Conservation (phyloP, 2,888 invertebrate genomes). For the Monopis laevigella region DNA sequence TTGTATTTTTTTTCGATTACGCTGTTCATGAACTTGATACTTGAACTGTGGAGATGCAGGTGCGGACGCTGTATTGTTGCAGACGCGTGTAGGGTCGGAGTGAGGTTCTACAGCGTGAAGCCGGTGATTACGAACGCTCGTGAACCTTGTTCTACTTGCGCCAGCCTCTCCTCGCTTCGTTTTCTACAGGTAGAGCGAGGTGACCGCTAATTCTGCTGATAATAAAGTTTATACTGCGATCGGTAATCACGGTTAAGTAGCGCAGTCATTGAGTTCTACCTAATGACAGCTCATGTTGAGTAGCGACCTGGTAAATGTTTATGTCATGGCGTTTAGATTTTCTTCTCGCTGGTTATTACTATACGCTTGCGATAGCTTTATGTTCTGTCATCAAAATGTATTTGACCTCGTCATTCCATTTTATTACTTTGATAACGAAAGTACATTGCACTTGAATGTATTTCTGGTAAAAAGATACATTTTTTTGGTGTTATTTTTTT, state of each 20-base stretch:
- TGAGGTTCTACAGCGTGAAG: slow-evolving; percentile 34
- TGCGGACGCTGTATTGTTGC: too few relatives aligned
- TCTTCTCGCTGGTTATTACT: background rate
- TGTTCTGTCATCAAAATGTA: slow-evolving; percentile 3
- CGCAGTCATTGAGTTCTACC: slow-evolving; percentile 1
- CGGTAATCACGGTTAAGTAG: background rate
- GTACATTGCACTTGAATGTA: too few relatives aligned
- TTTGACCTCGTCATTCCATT: slow-evolving; percentile 1
- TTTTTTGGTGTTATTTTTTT: too few relatives aligned
- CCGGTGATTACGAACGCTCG: slow-evolving; percentile 43
- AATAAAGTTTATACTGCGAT: background rate
- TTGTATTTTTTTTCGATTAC: slow-evolving; percentile 37
- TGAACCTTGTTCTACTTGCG: slow-evolving; percentile 63
- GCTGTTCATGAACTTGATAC: slow-evolving; percentile 53
- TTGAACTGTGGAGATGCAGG: slow-evolving; percentile 23
- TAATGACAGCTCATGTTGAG: background rate
- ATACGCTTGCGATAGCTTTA: background rate
- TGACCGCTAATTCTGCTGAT: slow-evolving; percentile 5
- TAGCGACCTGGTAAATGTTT: too few relatives aligned
- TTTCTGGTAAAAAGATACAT: too few relatives aligned
- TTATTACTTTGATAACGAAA: slow-evolving; percentile 2
- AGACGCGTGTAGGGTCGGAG: slow-evolving; percentile 20
- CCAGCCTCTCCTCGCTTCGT: slow-evolving; percentile 25
- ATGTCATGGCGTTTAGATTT: too few relatives aligned
- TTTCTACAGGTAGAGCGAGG: slow-evolving; percentile 2